Conservation (phyloP, 1,140 invertebrate genomes). For the Macrocentrus cingulum region DNA sequence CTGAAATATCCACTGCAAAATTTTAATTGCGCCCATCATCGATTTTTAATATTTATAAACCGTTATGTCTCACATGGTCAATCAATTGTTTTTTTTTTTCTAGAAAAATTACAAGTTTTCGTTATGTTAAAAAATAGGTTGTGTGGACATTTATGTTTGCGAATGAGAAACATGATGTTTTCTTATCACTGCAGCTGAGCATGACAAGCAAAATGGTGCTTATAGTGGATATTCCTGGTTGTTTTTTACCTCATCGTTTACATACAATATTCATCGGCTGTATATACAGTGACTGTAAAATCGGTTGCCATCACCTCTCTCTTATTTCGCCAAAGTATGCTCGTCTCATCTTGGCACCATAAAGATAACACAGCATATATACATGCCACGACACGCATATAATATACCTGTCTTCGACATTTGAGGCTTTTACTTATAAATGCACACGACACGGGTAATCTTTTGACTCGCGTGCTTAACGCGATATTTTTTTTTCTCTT, state of each 20-base stretch:
- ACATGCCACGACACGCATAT: background rate
- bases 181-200: too few relatives aligned
- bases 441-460: too few relatives aligned
- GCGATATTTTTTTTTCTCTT: too few relatives aligned
- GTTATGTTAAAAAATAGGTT: too few relatives aligned
- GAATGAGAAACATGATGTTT: too few relatives aligned
- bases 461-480: too few relatives aligned
- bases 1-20: background rate
- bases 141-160: too few relatives aligned
- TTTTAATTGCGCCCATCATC: background rate
- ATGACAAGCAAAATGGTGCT: background rate
- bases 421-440: too few relatives aligned
- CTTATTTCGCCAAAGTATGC: slow-evolving; percentile 9
- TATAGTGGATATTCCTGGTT: background rate
- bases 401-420: background rate
- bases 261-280: slow-evolving; percentile 6
- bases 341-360: background rate
- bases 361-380: slow-evolving; percentile 19
- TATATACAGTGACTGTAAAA: slow-evolving; percentile 4
- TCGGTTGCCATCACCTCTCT: slow-evolving; percentile 14
- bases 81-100: too few relatives aligned
- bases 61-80: too few relatives aligned
- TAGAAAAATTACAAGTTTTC: too few relatives aligned
- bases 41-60: too few relatives aligned
- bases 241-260: background rate